Base-by-base conservation (phyloP, 2,797 vertebrate genomes). In the Threskiornis aethiopicus region DNA sequence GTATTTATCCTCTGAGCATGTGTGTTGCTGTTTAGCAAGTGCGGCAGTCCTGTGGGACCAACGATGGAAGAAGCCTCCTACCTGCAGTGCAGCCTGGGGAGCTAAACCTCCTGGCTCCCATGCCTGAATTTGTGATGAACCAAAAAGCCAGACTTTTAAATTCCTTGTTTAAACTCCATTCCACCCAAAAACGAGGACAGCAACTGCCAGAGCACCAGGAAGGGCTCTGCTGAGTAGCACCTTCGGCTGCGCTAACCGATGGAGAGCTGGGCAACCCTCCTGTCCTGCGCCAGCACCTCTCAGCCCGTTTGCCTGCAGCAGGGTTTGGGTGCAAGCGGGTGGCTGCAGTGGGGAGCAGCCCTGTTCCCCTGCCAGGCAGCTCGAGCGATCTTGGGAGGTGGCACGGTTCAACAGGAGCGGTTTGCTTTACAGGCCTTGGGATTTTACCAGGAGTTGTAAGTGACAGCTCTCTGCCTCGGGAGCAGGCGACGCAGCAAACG, bases 401-500 rank as follows among this genome's bases (percentile, higher is more conserved):
- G 49, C 85, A 69, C 2, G 1, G 67, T 14, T 39, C 76, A n/a
- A 12, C 31, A 55, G 57, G 61, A 70, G 66, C 21, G 2, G 26
- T 73, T 49, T 33, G 17, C 7, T 41, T 57, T 31, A 55, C 37
- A 64, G 52, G 62, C 54, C 11, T 9, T 10, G 39, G 77, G 72
- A 57, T 81, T 70, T 91, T 66, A 67, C 17, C 28, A 57, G 54
- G 49, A 37, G 44, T 58, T 75, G 33, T 11, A 65, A 57, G 62
- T 44, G 67, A 26, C 42, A 47, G n/a, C 37, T 9, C 29, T 77
- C 49, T 81, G 61, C 87, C 65, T 78, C 1, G 2, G 77, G 72
- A 73, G 15, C 47, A 22, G 47, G 64, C 1, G 0, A 18, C 0
- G 0, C 54, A 65, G 59, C 80, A 17, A 49, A n/a, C 6, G 0